phyloP scores from a whole-genome alignment of 2,888 invertebrate species.

The Brachynemurus nebulosus region DNA sequence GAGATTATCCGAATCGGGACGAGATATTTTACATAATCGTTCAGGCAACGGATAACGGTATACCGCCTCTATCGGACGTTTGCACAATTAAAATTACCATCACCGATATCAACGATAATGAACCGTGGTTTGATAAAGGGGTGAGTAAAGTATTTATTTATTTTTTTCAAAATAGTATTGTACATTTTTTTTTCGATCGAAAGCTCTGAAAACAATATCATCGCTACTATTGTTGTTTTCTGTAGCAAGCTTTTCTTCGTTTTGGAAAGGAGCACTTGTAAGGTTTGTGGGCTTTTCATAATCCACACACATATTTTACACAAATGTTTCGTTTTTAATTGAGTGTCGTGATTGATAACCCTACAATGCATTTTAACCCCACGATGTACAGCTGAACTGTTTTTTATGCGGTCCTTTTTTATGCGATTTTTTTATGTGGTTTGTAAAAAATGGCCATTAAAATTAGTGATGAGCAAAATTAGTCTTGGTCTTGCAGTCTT shows the following conservation, averaged over 20 bases:
- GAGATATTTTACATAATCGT: constrained; percentile 78
- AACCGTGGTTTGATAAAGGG: constrained; percentile 65
- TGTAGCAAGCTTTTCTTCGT: neutral
- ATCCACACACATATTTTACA: too few relatives aligned
- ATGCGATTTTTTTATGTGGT: too few relatives aligned
- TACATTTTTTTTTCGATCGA: too few relatives aligned
- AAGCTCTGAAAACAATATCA: neutral
- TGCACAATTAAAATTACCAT: constrained; percentile 88
- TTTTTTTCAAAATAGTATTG: neutral
- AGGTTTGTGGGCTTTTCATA: constrained; percentile 5
- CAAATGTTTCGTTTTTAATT: too few relatives aligned
- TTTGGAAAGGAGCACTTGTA: constrained; percentile 6
- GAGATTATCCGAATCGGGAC: constrained; percentile 76
- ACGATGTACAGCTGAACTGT: too few relatives aligned
- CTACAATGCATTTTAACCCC: too few relatives aligned
- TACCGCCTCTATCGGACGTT: constrained; percentile 77
- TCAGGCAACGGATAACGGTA: constrained; percentile 84
- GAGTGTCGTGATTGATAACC: too few relatives aligned
- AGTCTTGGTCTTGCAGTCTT: too few relatives aligned
- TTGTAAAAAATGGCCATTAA: too few relatives aligned
- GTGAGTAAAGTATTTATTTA: constrained; percentile 35
- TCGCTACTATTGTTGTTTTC: neutral
- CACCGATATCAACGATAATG: constrained; percentile 87
- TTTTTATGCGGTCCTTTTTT: too few relatives aligned
- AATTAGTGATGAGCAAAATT: too few relatives aligned